Conservation (phyloP, 1,140 invertebrate species). For the Oedothorax gibbosus region DNA sequence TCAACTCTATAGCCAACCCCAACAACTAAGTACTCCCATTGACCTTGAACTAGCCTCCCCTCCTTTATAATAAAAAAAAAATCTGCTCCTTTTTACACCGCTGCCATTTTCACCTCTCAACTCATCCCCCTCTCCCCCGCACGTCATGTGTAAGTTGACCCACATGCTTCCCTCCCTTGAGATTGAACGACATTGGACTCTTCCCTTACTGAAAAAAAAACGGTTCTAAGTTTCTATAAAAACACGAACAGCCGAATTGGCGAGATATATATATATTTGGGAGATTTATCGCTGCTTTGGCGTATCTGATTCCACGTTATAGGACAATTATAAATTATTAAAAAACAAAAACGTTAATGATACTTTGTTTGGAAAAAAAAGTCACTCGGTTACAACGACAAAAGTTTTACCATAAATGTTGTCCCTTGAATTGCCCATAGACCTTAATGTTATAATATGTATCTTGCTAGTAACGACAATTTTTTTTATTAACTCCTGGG, state of each 20-base stretch:
- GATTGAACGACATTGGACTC: background rate
- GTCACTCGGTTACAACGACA: too few relatives aligned
- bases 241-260: background rate
- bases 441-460: too few relatives aligned
- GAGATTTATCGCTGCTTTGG: too few relatives aligned
- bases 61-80: background rate
- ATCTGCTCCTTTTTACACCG: background rate
- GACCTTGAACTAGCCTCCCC: conserved; percentile 29
- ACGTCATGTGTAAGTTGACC: conserved; percentile 1
- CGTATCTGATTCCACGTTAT: too few relatives aligned
- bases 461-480: too few relatives aligned
- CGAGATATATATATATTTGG: too few relatives aligned
- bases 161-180: conserved; percentile 17
- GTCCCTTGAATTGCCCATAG: too few relatives aligned
- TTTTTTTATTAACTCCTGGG: too few relatives aligned
- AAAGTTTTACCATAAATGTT: too few relatives aligned
- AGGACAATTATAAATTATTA: too few relatives aligned
- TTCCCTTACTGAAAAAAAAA: conserved; percentile 3
- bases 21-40: background rate
- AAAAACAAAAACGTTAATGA: too few relatives aligned
- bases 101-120: background rate
- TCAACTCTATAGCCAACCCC: background rate
- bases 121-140: conserved; percentile 6
- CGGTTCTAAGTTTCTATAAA: background rate
- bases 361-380: too few relatives aligned